These are phyloP conservation scores for Gila orcuttii DNA, from an alignment of 2,113 vertebrate genomes.

Conservation along the genomic window DNA sequence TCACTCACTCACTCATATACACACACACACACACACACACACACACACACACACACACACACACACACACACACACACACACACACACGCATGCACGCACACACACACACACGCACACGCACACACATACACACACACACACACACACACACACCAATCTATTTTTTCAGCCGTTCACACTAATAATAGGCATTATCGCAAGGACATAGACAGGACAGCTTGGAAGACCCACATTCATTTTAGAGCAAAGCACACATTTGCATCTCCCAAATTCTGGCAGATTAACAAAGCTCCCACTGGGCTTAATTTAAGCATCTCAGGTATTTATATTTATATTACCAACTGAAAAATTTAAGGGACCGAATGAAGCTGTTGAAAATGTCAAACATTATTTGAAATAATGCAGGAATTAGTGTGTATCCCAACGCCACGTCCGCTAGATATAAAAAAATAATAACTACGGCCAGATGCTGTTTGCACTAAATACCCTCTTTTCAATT, in stretches of 20 bases:
- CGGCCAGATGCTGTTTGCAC: constrained; percentile 40
- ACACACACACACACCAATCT: too few species aligned
- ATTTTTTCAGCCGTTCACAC: not conserved
- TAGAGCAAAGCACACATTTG: not conserved
- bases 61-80: too few species aligned
- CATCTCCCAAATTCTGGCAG: constrained; percentile 13
- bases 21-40: too few species aligned
- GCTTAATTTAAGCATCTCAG: constrained; percentile 28
- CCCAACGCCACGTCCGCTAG: not conserved
- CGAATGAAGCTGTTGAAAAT: not conserved
- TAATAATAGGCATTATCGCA: not conserved
- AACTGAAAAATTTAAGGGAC: not conserved
- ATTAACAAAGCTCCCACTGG: not conserved
- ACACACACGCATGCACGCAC: too few species aligned
- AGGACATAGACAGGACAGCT: not conserved
- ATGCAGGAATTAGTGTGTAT: not conserved
- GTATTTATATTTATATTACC: constrained; percentile 36
- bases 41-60: too few species aligned
- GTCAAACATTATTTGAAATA: constrained; percentile 11
- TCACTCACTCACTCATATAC: too few species aligned
- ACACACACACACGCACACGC: too few species aligned
- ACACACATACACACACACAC: too few species aligned
- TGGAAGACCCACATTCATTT: not conserved
- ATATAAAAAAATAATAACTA: constrained; percentile 33
- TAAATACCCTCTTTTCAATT: constrained; percentile 42